phyloP scores from a whole-genome alignment of 2,888 invertebrate species.

The Cynaeus angustus region DNA sequence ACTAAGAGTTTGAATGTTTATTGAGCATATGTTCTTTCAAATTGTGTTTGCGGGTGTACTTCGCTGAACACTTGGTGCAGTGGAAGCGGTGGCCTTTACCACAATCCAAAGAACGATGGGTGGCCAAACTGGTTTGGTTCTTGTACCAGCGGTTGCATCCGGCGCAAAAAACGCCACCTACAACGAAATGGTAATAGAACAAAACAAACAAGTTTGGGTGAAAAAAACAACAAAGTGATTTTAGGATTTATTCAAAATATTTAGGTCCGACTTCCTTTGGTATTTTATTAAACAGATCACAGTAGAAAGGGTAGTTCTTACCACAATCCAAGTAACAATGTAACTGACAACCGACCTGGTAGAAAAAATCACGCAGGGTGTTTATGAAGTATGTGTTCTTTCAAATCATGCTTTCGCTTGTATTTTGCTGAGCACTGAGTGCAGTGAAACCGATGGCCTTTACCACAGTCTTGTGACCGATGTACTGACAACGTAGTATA shows the following conservation, averaged over 20 bases:
- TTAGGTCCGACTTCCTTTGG: neutral
- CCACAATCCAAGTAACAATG: conserved; percentile 1
- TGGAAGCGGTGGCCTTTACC: conserved; percentile 5
- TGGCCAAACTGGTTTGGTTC: neutral
- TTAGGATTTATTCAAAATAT: neutral
- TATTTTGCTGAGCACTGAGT: conserved; percentile 13
- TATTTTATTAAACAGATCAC: neutral
- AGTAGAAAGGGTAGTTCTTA: neutral
- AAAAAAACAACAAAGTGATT: no score
- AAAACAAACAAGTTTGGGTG: neutral
- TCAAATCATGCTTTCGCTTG: conserved; percentile 16
- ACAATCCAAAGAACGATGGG: conserved; percentile 2
- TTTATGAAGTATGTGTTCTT: conserved; percentile 18
- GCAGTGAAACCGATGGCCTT: conserved; percentile 15
- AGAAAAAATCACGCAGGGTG: neutral
- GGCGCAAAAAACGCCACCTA: neutral
- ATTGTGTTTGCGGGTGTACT: conserved; percentile 3
- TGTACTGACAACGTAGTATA: conserved; percentile 60
- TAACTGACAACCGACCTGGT: no score
- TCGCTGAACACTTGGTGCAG: conserved; percentile 7
- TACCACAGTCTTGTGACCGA: conserved; percentile 59
- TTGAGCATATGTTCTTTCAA: conserved; percentile 2
- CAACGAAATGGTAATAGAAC: neutral
- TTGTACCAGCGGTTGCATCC: conserved; percentile 2
- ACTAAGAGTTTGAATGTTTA: neutral